Evolutionary conservation across 1,140 invertebrate species (phyloP).

Genomic region (Magallana gigas): DNA sequence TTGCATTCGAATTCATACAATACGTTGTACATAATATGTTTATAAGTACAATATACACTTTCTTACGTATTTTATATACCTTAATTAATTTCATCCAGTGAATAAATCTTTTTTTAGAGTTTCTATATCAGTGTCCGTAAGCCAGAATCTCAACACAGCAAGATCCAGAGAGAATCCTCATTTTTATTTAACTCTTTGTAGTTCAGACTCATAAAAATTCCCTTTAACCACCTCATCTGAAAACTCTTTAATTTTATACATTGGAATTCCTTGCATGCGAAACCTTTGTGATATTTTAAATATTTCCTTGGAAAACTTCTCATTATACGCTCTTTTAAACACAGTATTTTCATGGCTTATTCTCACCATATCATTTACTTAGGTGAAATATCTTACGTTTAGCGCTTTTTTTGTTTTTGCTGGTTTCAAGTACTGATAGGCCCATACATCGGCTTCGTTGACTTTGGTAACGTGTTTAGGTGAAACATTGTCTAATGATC

Average conservation of each 20-base stretch:
- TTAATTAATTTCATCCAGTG: too few species aligned
- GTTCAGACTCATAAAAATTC: too few species aligned
- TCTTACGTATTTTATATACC: too few species aligned
- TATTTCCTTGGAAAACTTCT: constrained; percentile 43
- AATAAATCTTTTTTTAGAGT: too few species aligned
- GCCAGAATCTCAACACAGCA: too few species aligned
- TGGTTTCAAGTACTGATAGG: constrained; percentile 42
- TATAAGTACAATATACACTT: too few species aligned
- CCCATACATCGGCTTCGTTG: constrained; percentile 46
- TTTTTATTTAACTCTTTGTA: too few species aligned
- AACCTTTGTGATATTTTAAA: constrained; percentile 32
- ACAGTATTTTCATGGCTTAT: not conserved
- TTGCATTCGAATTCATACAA: too few species aligned
- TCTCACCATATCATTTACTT: constrained; percentile 42
- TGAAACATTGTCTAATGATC: constrained; percentile 41
- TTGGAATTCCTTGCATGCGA: constrained; percentile 37
- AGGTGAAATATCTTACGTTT: not conserved
- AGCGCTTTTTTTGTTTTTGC: not conserved
- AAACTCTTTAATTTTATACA: not conserved
- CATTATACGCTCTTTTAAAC: constrained; percentile 37
- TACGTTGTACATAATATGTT: too few species aligned
- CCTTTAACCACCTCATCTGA: too few species aligned
- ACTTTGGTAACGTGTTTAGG: constrained; percentile 40
- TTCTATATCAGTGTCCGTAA: too few species aligned
- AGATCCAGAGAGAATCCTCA: too few species aligned